Base-by-base conservation (phyloP, 1,140 invertebrate genomes). In the Eumeta japonica region DNA sequence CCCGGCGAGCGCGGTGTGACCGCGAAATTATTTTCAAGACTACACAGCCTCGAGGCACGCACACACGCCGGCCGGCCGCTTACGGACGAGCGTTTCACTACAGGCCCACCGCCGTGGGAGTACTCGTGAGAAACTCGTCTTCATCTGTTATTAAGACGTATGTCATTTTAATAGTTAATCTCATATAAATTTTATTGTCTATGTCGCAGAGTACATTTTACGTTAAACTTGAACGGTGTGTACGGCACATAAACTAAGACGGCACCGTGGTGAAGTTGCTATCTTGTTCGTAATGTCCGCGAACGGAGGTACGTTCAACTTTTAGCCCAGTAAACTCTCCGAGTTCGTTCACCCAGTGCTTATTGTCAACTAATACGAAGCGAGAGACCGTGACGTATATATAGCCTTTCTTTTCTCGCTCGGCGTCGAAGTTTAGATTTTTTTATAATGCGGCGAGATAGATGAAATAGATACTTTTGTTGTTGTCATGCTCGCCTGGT, bases 21-120 rank as follows among this genome's bases (percentile, higher is more conserved):
- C 70, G 70, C 70, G 70, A 74, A 74, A 74, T 74, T 64, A 74
- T 74, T 72, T 74, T 74, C 70, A 74, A 71, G 66, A 74, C 70
- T 74, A 74, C 66, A 66, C 58, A 66, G 62, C 70, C 62, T 68
- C 61, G 37, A 52, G 48, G 44, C 35, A 62, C 55, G 20, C 63
- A 61, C 52, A 62, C 58, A 39, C 15, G 33, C 24, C 43, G 11
- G 17, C 28, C n/a, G n/a, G 30, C 35, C 52, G 4, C 24, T 52
- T 74, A 48, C 38, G 45, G 43, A 67, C 46, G 51, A 43, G 34
- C 52, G 63, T 66, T 65, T 71, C 66, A 56, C 63, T 67, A 63
- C 58, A 44, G 41, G 41, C 29, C 16, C 57, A 52, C 45, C 34
- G 46, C 49, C 71, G 66, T 74, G 55, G 58, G 53, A 31, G 70